Conservation (phyloP, 2,888 invertebrate species). For the Sthenelais limicola region DNA sequence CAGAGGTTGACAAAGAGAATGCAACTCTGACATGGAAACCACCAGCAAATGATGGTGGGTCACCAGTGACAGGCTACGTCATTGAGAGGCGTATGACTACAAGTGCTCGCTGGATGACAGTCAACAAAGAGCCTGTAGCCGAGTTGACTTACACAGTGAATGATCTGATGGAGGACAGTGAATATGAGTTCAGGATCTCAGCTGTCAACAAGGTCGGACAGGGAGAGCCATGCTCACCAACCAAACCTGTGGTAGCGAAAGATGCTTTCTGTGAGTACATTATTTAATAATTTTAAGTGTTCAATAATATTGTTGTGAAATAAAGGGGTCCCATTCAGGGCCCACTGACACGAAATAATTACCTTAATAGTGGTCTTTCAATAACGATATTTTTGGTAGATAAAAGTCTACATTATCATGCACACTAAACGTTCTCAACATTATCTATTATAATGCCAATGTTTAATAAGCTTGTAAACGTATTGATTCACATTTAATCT, state of each 20-base stretch:
- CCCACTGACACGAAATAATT: neutral
- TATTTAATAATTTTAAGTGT: neutral
- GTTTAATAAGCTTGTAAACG: too few relatives aligned
- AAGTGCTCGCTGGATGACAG: constrained; percentile 57
- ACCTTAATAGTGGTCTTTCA: neutral
- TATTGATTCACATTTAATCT: neutral
- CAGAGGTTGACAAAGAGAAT: constrained; percentile 56
- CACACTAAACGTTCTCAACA: too few relatives aligned
- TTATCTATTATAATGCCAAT: too few relatives aligned
- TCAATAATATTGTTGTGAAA: neutral
- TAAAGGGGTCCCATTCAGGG: neutral
- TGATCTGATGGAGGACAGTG: constrained; percentile 66
- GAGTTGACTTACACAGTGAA: constrained; percentile 42
- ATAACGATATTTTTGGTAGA: neutral
- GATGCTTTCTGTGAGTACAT: constrained; percentile 54
- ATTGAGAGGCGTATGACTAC: constrained; percentile 52
- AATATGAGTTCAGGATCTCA: constrained; percentile 77
- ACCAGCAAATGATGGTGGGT: constrained; percentile 57
- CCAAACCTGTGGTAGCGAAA: constrained; percentile 56
- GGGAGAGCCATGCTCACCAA: constrained; percentile 47
- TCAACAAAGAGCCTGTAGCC: constrained; percentile 53
- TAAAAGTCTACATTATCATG: too few relatives aligned
- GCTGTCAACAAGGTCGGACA: constrained; percentile 79
- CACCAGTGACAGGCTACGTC: constrained; percentile 56
- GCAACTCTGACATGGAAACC: constrained; percentile 54